These are phyloP conservation scores for Cephus nigrinus DNA, from an alignment of 2,888 invertebrate species.

Conservation along the genomic window DNA sequence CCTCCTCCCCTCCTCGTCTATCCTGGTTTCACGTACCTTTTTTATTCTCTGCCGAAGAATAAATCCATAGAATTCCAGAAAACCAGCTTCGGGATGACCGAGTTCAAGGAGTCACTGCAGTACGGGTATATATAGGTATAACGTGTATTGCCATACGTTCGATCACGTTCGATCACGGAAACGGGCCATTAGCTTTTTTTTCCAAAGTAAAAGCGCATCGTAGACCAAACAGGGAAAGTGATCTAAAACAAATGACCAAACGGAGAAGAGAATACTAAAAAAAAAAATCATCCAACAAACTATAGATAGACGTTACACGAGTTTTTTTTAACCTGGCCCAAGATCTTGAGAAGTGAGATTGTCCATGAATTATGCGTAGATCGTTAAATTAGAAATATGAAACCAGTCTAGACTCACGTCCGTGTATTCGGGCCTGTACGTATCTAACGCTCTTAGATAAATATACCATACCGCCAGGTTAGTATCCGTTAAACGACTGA, in stretches of 20 bases:
- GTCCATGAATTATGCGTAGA: constrained; percentile 22
- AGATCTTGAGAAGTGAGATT: constrained; percentile 13
- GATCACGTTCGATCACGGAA: neutral
- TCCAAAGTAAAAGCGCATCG: neutral
- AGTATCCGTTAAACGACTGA: constrained; percentile 20
- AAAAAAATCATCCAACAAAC: neutral
- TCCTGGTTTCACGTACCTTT: neutral
- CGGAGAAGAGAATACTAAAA: neutral
- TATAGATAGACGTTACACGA: neutral
- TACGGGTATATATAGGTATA: neutral
- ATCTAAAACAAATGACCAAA: neutral
- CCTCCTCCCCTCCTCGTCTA: neutral
- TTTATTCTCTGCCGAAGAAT: neutral
- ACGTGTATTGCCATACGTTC: neutral
- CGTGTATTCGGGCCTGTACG: neutral
- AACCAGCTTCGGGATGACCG: neutral
- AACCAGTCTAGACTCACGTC: constrained; percentile 23
- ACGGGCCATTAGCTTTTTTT: neutral
- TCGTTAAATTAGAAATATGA: constrained; percentile 30
- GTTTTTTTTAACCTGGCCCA: constrained; percentile 3
- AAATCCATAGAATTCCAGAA: neutral
- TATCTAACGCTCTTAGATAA: neutral
- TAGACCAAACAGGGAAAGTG: neutral
- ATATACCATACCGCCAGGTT: constrained; percentile 14
- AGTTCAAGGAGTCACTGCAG: neutral